Base-by-base conservation (phyloP, 2,888 invertebrate genomes). In the Sialis fuliginosa region DNA sequence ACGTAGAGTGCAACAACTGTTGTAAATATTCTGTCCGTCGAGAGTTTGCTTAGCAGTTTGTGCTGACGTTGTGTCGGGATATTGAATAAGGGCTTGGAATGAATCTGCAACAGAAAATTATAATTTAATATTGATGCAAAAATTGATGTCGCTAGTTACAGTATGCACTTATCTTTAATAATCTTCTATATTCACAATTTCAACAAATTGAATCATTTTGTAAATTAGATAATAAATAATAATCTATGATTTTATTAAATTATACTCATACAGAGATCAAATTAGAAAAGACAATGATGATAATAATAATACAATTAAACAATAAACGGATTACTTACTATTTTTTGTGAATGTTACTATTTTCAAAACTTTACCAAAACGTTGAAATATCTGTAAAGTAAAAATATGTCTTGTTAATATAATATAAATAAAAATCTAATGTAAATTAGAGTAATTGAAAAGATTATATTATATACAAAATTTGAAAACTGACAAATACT, bases 281-380 rank as follows among this genome's bases (percentile, higher is more conserved):
- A 22, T 2, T 22, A 22, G 22, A 22, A 22, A 22, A 22, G 22
- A 22, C 22, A 22, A 2, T 22, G 22, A 10, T 37, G 12, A 6
- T 37, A 6, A 7, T 10, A 8, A 35, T 7, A 10, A 37, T 7
- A 37, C n/a, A n/a, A 4, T 35, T 9, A 35, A 35, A 35, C 35
- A 35, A 35, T 12, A 41, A 41, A 10, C 4, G 31, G 42, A 41
- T 31, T 56, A 81, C 89, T 88, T 77, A 92, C 96, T 95, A 70
- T 98, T 98, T 76, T 98, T 99, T 61, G 92, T 97, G 75, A 98
- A 99, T 58, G 97, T 99, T 64, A 99, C 97, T 62, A 99, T 97
- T 72, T 97, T 96, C 62, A 97, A 77, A 60, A 99, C 96, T 73
- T 95, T 96, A 59, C 98, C 98, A 69, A 89, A 96, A 57, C 96